Base-by-base conservation (phyloP, 2,888 invertebrate species). In the Acleris cristana region DNA sequence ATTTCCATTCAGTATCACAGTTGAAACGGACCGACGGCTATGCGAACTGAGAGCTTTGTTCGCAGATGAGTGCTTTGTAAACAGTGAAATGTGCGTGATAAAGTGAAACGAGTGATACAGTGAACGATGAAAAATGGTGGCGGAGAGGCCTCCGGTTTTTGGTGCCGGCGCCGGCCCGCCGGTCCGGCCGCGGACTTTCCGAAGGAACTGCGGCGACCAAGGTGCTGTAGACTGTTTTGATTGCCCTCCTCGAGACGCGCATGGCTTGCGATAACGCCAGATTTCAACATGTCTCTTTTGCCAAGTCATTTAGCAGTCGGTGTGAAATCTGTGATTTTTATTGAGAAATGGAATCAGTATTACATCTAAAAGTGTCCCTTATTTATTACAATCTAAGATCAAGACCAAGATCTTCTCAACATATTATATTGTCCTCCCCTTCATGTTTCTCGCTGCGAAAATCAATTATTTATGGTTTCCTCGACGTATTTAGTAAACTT, bases 131-230 rank as follows among this genome's bases (percentile, higher is more conserved):
- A 90, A 87, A 86, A 92, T 92, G 92, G 84, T 90, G 79, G 86
- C 88, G 77, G 90, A 93, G 79, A 91, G 89, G 81, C 85, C 85
- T 76, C 84, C 83, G 79, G 82, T 84, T 83, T 87, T 85, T 74
- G 83, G 93, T 83, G 83, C 92, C 82, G 79, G 86, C 84, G 83
- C 92, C 82, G 79, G 86, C 82, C 84, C 92, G 58, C 84, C 85
- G 72, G 87, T 89, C 76, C 88, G 90, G 83, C 91, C 91, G 70
- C 85, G 92, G 80, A 93, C 92, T 76, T 91, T 93, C 64, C 89
- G 94, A 75, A 87, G 93, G 79, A 93, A 94, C 80, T 93, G 94
- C 75, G 95, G 94, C 78, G 95, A 95, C 82, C 92, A 93, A 93
- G 93, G 93, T 93, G 85, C 82, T 83, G 74, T 79, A 82, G 78